Evolutionary conservation across 2,113 vertebrate species (phyloP).

Genomic region (Machaerirhynchus nigripectus): DNA sequence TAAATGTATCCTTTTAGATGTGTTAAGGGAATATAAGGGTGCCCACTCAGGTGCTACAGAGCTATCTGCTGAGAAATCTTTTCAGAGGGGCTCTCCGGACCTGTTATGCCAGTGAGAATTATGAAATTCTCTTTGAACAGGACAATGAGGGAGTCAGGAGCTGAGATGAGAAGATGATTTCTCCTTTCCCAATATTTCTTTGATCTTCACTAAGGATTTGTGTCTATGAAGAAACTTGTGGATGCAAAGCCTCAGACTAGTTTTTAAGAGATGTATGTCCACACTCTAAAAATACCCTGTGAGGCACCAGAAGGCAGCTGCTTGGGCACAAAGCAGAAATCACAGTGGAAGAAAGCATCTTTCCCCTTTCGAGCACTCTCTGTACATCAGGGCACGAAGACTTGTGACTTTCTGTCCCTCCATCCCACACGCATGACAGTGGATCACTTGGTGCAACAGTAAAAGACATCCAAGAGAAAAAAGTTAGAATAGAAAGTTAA

Average conservation of each 20-base stretch:
- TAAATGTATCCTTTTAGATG: neutral
- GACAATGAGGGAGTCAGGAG: neutral
- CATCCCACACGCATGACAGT: fast-evolving
- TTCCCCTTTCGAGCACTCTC: neutral
- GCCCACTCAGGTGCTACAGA: too few relatives aligned
- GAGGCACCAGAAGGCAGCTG: neutral
- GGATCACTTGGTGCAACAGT: neutral
- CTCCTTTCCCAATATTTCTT: neutral
- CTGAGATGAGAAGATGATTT: neutral
- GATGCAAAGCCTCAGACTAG: neutral
- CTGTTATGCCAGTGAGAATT: neutral
- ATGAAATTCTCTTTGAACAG: neutral
- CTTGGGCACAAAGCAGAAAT: neutral
- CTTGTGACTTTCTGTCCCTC: neutral
- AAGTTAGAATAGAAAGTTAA: neutral
- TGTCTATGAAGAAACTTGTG: neutral
- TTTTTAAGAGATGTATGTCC: neutral
- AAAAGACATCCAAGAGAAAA: neutral
- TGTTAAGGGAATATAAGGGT: neutral
- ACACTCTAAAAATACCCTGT: neutral
- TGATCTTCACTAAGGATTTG: neutral
- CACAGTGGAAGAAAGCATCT: neutral
- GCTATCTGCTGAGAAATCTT: neutral
- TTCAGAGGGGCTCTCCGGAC: neutral
- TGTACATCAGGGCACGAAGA: neutral